Percentiles rank a stretch among this genome's conserved stretches.
These are phyloP conservation scores for Dryoscopus gambensis DNA, from an alignment of 2,113 vertebrate genomes.

Conservation along the genomic window DNA sequence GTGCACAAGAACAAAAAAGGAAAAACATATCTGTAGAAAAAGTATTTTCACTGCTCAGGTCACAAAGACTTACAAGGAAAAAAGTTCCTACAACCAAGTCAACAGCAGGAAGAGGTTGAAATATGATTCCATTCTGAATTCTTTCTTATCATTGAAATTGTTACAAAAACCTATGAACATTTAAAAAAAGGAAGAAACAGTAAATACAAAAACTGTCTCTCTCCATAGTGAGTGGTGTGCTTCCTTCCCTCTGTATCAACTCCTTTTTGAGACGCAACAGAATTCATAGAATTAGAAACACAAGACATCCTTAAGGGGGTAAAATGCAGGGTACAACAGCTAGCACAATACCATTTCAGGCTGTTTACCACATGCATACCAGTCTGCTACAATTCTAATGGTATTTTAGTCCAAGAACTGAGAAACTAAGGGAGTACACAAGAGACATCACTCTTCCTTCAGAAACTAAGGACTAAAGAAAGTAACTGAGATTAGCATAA, in stretches of 20 bases:
- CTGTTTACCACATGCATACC: neutral
- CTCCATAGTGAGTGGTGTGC: neutral
- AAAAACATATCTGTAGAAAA: neutral
- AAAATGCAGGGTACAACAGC: neutral
- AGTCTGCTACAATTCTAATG: neutral
- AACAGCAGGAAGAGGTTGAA: conserved; percentile 4
- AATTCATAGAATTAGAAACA: neutral
- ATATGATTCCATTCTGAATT: neutral
- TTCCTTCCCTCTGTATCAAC: neutral
- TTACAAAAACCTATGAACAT: neutral
- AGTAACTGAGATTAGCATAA: neutral
- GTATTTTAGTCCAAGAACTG: neutral
- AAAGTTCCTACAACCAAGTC: neutral
- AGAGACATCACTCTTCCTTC: neutral
- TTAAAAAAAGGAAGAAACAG: neutral
- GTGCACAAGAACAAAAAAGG: neutral
- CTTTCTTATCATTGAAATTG: neutral
- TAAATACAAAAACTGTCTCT: neutral
- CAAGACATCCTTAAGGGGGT: neutral
- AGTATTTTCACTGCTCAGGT: neutral
- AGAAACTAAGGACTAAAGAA: neutral
- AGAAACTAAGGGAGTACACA: neutral
- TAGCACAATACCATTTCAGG: neutral
- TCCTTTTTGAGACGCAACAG: neutral
- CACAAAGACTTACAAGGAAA: neutral